These are phyloP conservation scores for Heliconius sara DNA, from an alignment of 2,888 invertebrate species.

Conservation along the genomic window DNA sequence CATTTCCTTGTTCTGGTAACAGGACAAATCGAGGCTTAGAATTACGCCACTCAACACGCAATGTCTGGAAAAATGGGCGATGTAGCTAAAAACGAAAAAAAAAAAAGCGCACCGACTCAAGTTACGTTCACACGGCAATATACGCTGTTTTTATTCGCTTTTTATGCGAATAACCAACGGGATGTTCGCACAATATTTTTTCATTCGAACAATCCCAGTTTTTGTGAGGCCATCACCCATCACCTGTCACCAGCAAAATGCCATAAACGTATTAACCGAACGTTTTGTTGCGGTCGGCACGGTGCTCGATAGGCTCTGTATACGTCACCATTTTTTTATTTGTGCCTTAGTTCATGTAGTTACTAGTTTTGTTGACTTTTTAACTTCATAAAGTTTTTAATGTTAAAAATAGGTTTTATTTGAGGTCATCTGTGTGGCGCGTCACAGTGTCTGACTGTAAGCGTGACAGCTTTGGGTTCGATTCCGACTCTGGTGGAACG, in stretches of 20 bases:
- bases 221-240: conserved; percentile 2
- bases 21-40: not conserved
- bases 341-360: not conserved
- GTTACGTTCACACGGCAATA: conserved; percentile 22
- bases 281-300: conserved; percentile 4
- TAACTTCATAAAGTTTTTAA: too few relatives aligned
- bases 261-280: conserved; percentile 3
- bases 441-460: too few relatives aligned
- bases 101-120: not conserved
- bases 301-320: not conserved
- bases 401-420: too few relatives aligned
- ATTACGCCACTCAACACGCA: not conserved
- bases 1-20: not conserved
- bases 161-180: conserved; percentile 15
- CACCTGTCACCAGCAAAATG: conserved; percentile 3
- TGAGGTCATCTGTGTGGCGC: too few relatives aligned
- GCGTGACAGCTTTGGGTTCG: too few relatives aligned
- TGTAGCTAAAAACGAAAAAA: not conserved
- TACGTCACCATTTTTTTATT: not conserved
- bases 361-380: too few relatives aligned
- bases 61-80: not conserved
- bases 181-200: conserved; percentile 20
- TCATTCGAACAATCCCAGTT: conserved; percentile 4
- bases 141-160: not conserved
- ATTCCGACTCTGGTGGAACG: too few relatives aligned